phyloP scores from a whole-genome alignment of 2,888 invertebrate species.

The Cryptocephalus primarius region DNA sequence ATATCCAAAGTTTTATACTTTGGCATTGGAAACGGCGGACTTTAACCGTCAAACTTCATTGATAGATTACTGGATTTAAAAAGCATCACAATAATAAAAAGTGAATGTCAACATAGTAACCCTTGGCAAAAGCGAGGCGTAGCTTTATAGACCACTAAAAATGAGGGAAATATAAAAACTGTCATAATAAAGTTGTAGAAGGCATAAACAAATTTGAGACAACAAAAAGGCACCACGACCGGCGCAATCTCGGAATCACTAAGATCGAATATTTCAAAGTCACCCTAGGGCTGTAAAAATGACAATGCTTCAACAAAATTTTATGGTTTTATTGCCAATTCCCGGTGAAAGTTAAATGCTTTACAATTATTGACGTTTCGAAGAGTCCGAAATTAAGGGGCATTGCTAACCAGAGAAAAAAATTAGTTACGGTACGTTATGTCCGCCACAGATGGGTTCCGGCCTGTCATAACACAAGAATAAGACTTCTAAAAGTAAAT shows the following conservation, averaged over 20 bases:
- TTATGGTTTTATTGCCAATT: conserved; percentile 18
- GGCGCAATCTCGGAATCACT: conserved; percentile 18
- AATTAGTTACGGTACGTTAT: conserved; percentile 7
- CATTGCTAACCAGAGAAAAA: conserved; percentile 7
- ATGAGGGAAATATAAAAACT: conserved; percentile 14
- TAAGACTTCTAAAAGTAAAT: too few relatives aligned
- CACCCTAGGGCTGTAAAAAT: conserved; percentile 15
- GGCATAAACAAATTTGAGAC: conserved; percentile 19
- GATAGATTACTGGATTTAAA: too few relatives aligned
- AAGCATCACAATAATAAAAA: conserved; percentile 1
- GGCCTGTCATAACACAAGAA: too few relatives aligned
- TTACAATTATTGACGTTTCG: conserved; percentile 7
- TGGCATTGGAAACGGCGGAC: too few relatives aligned
- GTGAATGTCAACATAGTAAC: conserved; percentile 6
- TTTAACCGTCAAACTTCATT: too few relatives aligned
- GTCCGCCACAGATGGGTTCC: too few relatives aligned
- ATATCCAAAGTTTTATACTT: too few relatives aligned
- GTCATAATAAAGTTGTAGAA: conserved; percentile 19
- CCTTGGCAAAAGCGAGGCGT: conserved; percentile 7
- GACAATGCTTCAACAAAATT: conserved; percentile 11
- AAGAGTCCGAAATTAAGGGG: conserved; percentile 4
- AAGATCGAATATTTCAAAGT: conserved; percentile 19
- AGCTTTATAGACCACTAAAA: conserved; percentile 13
- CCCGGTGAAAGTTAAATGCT: conserved; percentile 20
- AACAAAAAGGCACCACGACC: conserved; percentile 16